Evolutionary conservation across 1,140 invertebrate species (phyloP).

Genomic region (Whitmania pigra): DNA sequence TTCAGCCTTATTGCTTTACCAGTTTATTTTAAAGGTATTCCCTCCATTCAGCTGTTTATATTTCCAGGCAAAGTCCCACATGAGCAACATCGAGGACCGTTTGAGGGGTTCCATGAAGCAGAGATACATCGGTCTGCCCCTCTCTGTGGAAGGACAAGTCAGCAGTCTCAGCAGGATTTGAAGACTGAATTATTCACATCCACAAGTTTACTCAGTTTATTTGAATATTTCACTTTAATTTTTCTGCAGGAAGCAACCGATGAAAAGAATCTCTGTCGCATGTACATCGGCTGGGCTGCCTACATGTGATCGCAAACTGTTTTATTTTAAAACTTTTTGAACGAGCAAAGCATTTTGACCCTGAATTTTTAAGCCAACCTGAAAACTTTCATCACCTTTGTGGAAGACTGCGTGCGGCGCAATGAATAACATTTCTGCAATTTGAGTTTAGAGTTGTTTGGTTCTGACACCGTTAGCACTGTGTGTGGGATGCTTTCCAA

Average conservation of each 20-base stretch:
- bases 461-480: too few relatives aligned
- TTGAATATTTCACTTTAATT: neutral
- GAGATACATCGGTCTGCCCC: constrained; percentile 36
- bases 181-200: neutral
- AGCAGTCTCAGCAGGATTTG: constrained; percentile 61
- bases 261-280: constrained; percentile 74
- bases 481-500: too few relatives aligned
- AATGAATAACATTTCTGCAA: too few relatives aligned
- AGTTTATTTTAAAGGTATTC: too few relatives aligned
- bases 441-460: too few relatives aligned
- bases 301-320: constrained; percentile 50
- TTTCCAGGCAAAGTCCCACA: constrained; percentile 57
- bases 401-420: too few relatives aligned
- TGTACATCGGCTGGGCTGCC: constrained; percentile 90
- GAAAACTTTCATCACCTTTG: too few relatives aligned
- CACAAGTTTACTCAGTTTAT: too few relatives aligned
- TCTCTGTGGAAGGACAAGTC: constrained; percentile 86
- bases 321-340: too few relatives aligned
- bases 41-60: neutral
- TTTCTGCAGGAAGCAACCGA: constrained; percentile 64
- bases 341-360: too few relatives aligned
- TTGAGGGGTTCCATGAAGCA: constrained; percentile 62
- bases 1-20: too few relatives aligned
- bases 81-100: constrained; percentile 67
- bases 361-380: too few relatives aligned